These are phyloP conservation scores for Momotus momota DNA, from an alignment of 2,797 vertebrate species.

Conservation along the genomic window DNA sequence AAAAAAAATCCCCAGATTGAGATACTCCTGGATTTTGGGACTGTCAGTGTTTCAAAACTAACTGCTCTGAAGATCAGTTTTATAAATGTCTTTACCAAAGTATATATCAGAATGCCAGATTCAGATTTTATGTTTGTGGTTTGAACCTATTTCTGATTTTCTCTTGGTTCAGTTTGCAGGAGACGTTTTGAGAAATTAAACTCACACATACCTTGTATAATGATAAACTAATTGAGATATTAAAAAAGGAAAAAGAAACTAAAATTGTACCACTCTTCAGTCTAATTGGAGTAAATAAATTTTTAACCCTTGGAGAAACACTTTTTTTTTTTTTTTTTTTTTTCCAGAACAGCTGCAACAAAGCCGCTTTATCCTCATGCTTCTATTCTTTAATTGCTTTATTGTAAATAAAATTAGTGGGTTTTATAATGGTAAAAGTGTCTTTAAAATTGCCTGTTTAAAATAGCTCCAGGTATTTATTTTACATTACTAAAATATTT, in stretches of 20 bases:
- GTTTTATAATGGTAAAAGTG: background rate
- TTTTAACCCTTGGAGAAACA: background rate
- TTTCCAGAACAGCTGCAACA: background rate
- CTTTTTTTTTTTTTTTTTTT: background rate
- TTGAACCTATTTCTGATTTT: conserved; percentile 30
- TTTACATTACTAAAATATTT: background rate
- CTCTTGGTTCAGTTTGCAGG: background rate
- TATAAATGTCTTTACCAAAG: background rate
- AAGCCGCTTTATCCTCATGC: background rate
- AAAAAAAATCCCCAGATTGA: background rate
- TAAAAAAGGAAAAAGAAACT: background rate
- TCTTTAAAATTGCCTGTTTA: background rate
- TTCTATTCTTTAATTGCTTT: background rate
- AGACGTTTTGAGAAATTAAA: conserved; percentile 8
- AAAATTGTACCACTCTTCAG: background rate
- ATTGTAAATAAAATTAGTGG: background rate
- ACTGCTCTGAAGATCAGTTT: background rate
- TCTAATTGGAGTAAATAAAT: background rate
- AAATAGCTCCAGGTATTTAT: background rate
- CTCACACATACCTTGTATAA: background rate
- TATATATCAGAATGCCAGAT: background rate
- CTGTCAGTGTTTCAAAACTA: conserved; percentile 4
- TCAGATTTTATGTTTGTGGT: background rate
- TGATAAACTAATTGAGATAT: background rate
- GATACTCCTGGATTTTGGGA: background rate